Percentiles rank a stretch among this genome's conserved stretches.
Conservation (phyloP, 2,888 invertebrate genomes). For the Tupiocoris notatus region DNA sequence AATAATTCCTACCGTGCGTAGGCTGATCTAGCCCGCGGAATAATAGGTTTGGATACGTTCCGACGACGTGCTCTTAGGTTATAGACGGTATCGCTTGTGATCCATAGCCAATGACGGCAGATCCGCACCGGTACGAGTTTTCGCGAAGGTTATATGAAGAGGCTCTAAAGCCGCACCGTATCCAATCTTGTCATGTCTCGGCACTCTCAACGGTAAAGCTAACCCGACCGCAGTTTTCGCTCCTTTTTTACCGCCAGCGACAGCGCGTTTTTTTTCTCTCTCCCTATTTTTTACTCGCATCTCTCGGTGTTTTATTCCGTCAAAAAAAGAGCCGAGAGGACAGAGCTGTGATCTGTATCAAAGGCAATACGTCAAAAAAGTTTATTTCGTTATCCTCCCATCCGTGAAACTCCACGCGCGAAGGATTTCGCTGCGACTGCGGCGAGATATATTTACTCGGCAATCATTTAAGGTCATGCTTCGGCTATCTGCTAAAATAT, state of each 20-base stretch:
- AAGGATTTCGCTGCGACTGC: too few species aligned
- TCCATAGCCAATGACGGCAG: neutral
- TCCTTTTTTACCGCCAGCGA: neutral
- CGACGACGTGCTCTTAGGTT: neutral
- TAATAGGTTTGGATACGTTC: neutral
- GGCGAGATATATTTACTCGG: neutral
- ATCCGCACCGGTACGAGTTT: neutral
- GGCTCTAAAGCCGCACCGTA: neutral
- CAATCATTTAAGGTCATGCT: too few species aligned
- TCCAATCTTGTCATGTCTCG: neutral
- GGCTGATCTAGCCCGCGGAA: neutral
- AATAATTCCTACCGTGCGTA: neutral
- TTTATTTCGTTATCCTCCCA: conserved; percentile 1
- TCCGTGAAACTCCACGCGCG: neutral
- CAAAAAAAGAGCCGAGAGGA: neutral
- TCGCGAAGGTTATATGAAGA: neutral
- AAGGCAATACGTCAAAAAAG: conserved; percentile 12
- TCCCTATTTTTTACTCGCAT: neutral
- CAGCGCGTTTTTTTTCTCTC: neutral
- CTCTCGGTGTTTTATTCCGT: neutral
- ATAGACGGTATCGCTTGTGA: neutral
- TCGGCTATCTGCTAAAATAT: too few species aligned
- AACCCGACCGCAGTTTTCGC: neutral
- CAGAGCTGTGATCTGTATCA: conserved; percentile 1
- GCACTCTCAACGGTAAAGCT: neutral